Base-by-base conservation (phyloP, 2,888 invertebrate species). In the Cylloceria caligata region DNA sequence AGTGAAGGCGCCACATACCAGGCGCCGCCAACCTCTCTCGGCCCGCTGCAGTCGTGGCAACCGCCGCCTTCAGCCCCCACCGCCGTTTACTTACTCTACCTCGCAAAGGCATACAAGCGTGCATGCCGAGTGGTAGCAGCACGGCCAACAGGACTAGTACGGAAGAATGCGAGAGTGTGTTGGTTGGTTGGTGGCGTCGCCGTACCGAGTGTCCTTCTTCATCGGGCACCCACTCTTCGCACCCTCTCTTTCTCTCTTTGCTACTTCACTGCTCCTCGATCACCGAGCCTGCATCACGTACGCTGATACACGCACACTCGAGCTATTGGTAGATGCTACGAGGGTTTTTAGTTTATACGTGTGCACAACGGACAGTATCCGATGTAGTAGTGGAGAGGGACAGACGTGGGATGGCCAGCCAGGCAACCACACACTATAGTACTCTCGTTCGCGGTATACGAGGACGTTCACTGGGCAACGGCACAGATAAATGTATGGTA, bases 1-100 rank as follows among this genome's bases (percentile, higher is more conserved):
- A 91, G 90, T 91, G 90, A 90, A 91, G 91, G 91, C 91, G 91
- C 91, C 91, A 91, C 91, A 91, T 91, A 91, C 90, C 91, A 90
- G 91, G 91, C 91, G 90, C 91, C 90, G 89, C 89, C 90, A 88
- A 89, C 88, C 87, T 85, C 88, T 86, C 86, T 85, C 81, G 52
- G 79, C 81, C 81, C 79, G 83, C 81, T 79, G 60, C 47, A 52
- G 62, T 65, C 65, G 65, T 65, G 36, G 36, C 73, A 62, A 49
- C 64, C 65, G 49, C 64, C 69, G 57, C 24, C 64, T 45, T 52
- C 30, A 45, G 30, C 36, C 21, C 49, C 81, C 68, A 55, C 16
- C 67, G 5, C 5, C 16, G n/a, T 16, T 30, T 45, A 60, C 57
- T 67, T 76, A 68, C 9, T 69, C 42, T 19, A 55, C 68, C 79